Conservation (phyloP, 2,888 invertebrate species). For the Nezara viridula region DNA sequence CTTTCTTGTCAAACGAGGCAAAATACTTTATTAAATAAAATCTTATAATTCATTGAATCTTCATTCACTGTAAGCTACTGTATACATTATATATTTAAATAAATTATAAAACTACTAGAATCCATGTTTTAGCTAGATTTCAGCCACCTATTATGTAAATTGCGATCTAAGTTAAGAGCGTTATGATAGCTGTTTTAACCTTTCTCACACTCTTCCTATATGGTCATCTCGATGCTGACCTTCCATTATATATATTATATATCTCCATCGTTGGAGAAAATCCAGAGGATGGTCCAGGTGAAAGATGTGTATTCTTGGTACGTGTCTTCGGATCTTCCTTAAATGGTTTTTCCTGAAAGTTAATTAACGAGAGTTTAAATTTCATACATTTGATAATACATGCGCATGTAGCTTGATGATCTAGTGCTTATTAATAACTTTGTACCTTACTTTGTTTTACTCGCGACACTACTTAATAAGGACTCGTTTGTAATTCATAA, state of each 20-base stretch:
- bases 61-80: too few relatives aligned
- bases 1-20: too few relatives aligned
- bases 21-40: too few relatives aligned
- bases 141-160: not conserved
- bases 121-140: not conserved
- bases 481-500: too few relatives aligned
- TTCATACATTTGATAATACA: not conserved
- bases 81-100: too few relatives aligned
- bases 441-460: too few relatives aligned
- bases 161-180: not conserved
- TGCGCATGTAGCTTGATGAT: too few relatives aligned
- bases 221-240: not conserved
- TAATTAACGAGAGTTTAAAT: not conserved
- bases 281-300: not conserved
- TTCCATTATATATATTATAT: not conserved
- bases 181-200: not conserved
- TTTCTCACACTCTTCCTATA: constrained; percentile 2
- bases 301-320: not conserved
- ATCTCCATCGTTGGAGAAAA: not conserved
- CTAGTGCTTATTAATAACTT: too few relatives aligned
- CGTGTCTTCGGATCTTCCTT: not conserved
- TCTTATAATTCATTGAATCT: too few relatives aligned
- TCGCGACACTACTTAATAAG: too few relatives aligned
- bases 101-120: not conserved
- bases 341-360: not conserved